These are phyloP conservation scores for Herminia tarsipennalis DNA, from an alignment of 2,888 invertebrate species.

Conservation along the genomic window DNA sequence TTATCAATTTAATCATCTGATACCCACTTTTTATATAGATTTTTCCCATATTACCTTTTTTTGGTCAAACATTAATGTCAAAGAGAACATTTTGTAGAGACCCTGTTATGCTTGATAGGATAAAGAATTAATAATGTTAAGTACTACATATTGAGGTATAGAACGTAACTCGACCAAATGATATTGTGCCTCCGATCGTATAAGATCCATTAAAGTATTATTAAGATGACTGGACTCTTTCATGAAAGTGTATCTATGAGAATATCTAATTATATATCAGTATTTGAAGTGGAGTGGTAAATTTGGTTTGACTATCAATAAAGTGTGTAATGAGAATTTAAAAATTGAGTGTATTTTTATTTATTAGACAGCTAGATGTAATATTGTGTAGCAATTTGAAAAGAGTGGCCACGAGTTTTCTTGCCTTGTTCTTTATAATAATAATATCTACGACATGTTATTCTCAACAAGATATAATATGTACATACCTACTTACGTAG, in stretches of 20 bases:
- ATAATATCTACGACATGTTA: too few species aligned
- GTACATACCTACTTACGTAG: too few species aligned
- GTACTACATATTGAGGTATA: slow-evolving; percentile 44
- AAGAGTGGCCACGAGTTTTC: too few species aligned
- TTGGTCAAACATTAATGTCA: slow-evolving; percentile 46
- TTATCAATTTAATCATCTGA: slow-evolving; percentile 51
- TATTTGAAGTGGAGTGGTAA: not conserved
- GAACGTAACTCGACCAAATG: slow-evolving; percentile 42
- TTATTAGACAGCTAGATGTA: too few species aligned
- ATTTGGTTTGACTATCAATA: too few species aligned
- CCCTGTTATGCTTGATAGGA: slow-evolving; percentile 48
- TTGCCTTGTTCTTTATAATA: too few species aligned
- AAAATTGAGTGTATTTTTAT: too few species aligned
- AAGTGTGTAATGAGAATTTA: too few species aligned
- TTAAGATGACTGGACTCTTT: slow-evolving; percentile 32
- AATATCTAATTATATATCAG: slow-evolving; percentile 20
- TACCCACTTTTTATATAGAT: slow-evolving; percentile 46
- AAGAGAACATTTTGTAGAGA: slow-evolving; percentile 47
- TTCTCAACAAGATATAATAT: too few species aligned
- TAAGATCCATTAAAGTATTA: slow-evolving; percentile 47
- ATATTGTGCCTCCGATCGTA: slow-evolving; percentile 38
- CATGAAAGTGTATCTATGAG: slow-evolving; percentile 29
- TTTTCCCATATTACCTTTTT: slow-evolving; percentile 41
- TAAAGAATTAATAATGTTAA: slow-evolving; percentile 64
- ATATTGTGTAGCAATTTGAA: too few species aligned